phyloP scores from a whole-genome alignment of 2,797 vertebrate species.

The Pelochelys cantorii region DNA sequence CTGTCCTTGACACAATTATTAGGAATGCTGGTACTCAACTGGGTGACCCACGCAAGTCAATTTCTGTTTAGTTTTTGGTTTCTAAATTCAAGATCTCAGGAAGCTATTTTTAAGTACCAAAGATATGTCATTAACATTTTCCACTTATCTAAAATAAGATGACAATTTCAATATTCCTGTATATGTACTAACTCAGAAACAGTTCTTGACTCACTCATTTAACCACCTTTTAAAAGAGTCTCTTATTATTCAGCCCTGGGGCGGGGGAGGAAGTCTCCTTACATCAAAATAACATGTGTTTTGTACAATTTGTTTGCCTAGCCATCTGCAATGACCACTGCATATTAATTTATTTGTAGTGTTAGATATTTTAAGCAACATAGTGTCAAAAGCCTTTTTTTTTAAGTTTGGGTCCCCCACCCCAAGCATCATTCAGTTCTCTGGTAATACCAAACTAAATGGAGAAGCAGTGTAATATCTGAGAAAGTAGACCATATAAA shows the following conservation, averaged over 20 bases:
- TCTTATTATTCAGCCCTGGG: neutral
- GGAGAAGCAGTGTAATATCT: neutral
- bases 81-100: neutral
- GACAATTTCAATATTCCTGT: neutral
- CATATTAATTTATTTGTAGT: neutral
- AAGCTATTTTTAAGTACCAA: neutral
- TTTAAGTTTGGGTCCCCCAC: neutral
- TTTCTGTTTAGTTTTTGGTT: conserved; percentile 17
- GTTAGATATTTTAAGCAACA: neutral
- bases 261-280: neutral
- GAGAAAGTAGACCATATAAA: neutral
- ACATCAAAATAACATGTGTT: neutral
- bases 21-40: neutral
- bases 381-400: neutral
- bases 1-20: neutral
- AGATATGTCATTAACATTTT: neutral
- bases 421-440: neutral
- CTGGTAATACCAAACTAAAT: neutral
- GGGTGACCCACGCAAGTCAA: neutral
- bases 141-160: neutral
- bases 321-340: neutral
- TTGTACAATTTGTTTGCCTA: neutral
- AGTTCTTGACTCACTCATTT: neutral
- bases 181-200: conserved; percentile 17
- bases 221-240: neutral